Base-by-base conservation (phyloP, 2,888 invertebrate species). In the Cantharis rufa region DNA sequence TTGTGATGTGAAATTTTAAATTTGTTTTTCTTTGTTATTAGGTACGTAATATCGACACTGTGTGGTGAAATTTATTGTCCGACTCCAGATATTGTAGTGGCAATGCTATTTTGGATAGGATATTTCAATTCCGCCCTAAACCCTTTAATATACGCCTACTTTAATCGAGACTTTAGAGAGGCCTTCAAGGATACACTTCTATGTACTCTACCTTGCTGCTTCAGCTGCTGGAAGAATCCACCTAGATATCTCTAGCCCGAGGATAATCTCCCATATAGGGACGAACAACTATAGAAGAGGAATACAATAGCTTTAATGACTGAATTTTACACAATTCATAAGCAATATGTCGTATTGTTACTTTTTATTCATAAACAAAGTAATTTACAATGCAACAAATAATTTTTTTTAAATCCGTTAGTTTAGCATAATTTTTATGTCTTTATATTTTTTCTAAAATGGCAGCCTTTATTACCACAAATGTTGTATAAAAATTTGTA, bases 91-190 rank as follows among this genome's bases (percentile, higher is more conserved):
- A 90, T 92, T 82, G 89, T 95, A 48, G 93, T 94, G 64, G 90
- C 92, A 70, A 90, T 93, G 82, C 89, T 94, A 48, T 95, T 95
- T 88, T 98, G 98, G 98, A 95, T 98, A 84, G 98, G 99, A 78
- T 99, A 99, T 90, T 96, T 96, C 90, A 98, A 98, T 89, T 97
- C 97, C 13, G 96, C 96, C 71, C 90, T 98, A 76, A 98, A 98
- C 89, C 98, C 98, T 0, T 90, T 98, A 81, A 97, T 98, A 84
- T 98, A 97, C 89, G 98, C 98, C 80, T 97, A 97, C 89, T 98
- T 97, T 90, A 98, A 98, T 89, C 92, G 97, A 64, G 98, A 99
- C 88, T 98, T 99, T 89, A 93, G 98, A 87, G 96, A 96, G 88
- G 98, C 98, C 78, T 98, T 98, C 89, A 96, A 95, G 89, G 95